These are phyloP conservation scores for Augiades crinisus DNA, from an alignment of 2,888 invertebrate genomes.

Conservation along the genomic window DNA sequence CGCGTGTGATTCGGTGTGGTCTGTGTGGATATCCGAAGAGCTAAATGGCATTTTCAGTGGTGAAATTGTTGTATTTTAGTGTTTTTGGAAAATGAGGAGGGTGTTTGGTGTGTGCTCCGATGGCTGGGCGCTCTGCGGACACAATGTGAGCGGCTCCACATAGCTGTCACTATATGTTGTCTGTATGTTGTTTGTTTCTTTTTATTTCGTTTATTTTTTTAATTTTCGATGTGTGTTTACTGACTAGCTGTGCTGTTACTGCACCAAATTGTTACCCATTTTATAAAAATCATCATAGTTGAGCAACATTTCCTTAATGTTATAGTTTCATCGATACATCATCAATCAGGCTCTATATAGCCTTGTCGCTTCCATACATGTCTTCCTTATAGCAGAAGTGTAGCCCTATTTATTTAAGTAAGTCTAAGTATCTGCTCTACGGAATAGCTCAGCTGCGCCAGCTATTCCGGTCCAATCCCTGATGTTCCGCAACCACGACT, in stretches of 20 bases:
- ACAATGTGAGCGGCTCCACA: constrained; percentile 72
- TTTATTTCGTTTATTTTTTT: constrained; percentile 39
- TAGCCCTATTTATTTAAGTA: too few species aligned
- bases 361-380: too few species aligned
- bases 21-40: constrained; percentile 32
- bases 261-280: constrained; percentile 7
- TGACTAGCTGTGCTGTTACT: neutral
- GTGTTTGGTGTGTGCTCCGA: constrained; percentile 80
- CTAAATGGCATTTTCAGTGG: constrained; percentile 51
- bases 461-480: too few species aligned
- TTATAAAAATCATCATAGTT: too few species aligned
- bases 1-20: constrained; percentile 18
- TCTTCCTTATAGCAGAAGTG: too few species aligned
- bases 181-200: constrained; percentile 68
- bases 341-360: too few species aligned
- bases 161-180: constrained; percentile 74
- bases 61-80: constrained; percentile 45
- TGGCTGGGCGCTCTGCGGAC: constrained; percentile 75
- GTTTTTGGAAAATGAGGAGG: constrained; percentile 64
- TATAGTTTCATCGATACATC: too few species aligned
- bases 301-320: too few species aligned
- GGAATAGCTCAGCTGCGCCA: too few species aligned
- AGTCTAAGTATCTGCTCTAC: too few species aligned
- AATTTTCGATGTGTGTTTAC: constrained; percentile 27
- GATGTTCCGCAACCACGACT: too few species aligned